These are phyloP conservation scores for Lordiphosa mommai DNA, from an alignment of 1,140 invertebrate genomes.

Conservation along the genomic window DNA sequence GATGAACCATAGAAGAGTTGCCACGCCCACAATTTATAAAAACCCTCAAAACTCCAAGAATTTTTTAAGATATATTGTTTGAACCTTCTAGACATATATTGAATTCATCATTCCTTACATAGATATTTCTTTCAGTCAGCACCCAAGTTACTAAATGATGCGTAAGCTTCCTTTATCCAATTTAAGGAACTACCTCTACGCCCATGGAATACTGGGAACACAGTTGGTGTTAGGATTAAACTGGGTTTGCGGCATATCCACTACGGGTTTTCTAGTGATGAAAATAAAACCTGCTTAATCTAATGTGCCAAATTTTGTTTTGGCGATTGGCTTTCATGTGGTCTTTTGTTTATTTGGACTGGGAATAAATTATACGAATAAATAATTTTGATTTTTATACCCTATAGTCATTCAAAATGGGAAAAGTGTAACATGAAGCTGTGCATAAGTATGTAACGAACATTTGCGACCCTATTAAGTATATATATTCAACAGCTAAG, in stretches of 20 bases:
- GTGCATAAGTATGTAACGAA: too few species aligned
- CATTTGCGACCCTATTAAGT: too few species aligned
- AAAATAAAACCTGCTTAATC: background rate
- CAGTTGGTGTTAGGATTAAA: background rate
- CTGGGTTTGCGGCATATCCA: background rate
- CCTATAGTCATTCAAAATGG: too few species aligned
- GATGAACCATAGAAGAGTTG: too few species aligned
- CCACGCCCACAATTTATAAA: too few species aligned
- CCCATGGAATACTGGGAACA: background rate
- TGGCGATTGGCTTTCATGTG: background rate
- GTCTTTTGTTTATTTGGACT: conserved; percentile 3
- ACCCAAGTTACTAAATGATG: background rate
- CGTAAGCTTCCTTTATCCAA: conserved; percentile 2
- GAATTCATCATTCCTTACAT: too few species aligned
- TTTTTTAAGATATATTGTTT: too few species aligned
- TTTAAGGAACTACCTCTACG: background rate
- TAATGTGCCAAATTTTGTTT: background rate
- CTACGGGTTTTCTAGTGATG: background rate
- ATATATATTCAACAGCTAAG: too few species aligned
- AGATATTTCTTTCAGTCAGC: too few species aligned
- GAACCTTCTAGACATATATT: too few species aligned
- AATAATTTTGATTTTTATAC: background rate
- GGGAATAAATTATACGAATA: conserved; percentile 7
- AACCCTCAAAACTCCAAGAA: too few species aligned
- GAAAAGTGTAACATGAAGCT: too few species aligned